phyloP scores from a whole-genome alignment of 2,113 vertebrate species.

The Isurus oxyrinchus region DNA sequence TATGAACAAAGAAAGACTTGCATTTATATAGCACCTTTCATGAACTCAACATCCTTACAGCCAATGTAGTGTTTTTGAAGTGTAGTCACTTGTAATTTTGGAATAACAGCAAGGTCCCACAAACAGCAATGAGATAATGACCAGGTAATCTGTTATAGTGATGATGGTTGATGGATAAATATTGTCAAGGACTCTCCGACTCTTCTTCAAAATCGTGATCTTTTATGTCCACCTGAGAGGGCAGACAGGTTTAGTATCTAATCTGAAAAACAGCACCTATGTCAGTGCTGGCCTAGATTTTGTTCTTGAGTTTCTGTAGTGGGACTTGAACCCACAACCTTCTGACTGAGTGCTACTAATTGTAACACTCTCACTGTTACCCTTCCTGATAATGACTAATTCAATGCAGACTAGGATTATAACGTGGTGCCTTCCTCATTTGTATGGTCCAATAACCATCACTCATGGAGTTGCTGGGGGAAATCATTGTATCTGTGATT shows the following conservation, averaged over 20 bases:
- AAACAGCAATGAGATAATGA: background rate
- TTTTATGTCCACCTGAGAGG: too few relatives aligned
- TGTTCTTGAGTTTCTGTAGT: background rate
- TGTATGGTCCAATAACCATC: background rate
- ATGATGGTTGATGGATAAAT: background rate
- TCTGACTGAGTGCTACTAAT: background rate
- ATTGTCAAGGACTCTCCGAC: background rate
- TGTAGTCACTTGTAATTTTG: too few relatives aligned
- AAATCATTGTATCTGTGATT: background rate
- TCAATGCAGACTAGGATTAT: background rate
- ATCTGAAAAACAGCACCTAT: background rate
- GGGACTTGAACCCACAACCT: background rate
- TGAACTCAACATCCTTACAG: too few relatives aligned
- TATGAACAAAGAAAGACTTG: background rate
- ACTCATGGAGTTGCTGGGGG: background rate
- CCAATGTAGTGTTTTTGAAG: too few relatives aligned
- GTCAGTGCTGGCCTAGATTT: background rate
- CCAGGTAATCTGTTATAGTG: background rate
- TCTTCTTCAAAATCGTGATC: too few relatives aligned
- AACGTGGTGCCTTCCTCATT: background rate
- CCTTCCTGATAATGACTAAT: background rate
- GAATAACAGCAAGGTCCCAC: background rate
- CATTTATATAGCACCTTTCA: too few relatives aligned
- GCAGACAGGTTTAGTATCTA: background rate
- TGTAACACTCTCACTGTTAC: background rate